A percentile compares a stretch with the other conserved stretches of the same genome.
phyloP scores from a whole-genome alignment of 64 coral and sea anemone species.

The Montipora foliosa region DNA sequence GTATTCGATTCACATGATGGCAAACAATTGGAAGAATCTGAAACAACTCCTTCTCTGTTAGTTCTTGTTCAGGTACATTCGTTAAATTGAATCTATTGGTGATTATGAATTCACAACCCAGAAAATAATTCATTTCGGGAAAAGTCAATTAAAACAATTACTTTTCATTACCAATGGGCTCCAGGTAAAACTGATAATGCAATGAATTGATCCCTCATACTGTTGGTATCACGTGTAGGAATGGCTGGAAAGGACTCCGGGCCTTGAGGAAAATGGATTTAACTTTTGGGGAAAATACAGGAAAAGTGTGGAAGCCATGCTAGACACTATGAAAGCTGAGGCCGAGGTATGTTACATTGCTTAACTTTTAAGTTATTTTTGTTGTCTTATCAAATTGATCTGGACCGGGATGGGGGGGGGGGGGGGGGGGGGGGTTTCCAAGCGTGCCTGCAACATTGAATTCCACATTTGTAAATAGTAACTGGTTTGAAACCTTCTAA shows the following conservation, averaged over 20 bases:
- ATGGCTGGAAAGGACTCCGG: conserved; percentile 92
- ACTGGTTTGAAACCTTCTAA: no score
- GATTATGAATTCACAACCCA: background rate
- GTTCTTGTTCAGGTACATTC: conserved; percentile 79
- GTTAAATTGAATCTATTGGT: no score
- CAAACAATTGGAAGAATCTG: conserved; percentile 72
- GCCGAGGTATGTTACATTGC: conserved; percentile 69
- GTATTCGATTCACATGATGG: conserved; percentile 41
- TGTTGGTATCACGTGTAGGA: conserved; percentile 42
- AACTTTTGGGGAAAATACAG: conserved; percentile 93
- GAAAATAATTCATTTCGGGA: background rate
- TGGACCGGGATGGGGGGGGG: no score
- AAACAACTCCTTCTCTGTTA: conserved; percentile 68
- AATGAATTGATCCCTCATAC: no score
- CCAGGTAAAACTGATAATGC: background rate
- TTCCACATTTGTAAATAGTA: no score
- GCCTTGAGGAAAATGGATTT: conserved; percentile 92
- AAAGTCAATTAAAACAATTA: no score
- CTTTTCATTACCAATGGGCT: no score
- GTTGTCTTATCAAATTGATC: background rate
- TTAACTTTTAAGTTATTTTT: no score
- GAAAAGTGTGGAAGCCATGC: conserved; percentile 78
- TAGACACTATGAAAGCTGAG: conserved; percentile 47
- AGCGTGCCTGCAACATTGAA: no score
- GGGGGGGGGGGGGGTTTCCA: no score